Base-by-base conservation (phyloP, 1,140 invertebrate species). In the Xylocopa sonorina region DNA sequence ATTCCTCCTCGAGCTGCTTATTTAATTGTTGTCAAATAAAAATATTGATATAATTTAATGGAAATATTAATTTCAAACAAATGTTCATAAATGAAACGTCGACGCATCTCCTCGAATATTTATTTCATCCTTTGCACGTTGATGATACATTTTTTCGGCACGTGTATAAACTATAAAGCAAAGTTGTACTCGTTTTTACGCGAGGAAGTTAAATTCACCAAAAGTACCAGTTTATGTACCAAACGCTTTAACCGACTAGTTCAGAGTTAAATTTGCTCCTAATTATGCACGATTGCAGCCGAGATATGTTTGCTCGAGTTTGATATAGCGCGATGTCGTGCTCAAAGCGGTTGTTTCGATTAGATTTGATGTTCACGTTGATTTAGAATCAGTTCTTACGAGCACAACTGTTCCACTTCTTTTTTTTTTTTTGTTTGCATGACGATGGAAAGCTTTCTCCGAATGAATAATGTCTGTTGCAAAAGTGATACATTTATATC, bases 361-460 rank as follows among this genome's bases (percentile, higher is more conserved):
- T 64, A 64, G 27, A 64, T 64, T 64, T 46, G 43, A 64, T 27
- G 16, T 64, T 64, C 21, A 1, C 34, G 32, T 60, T 38, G 32
- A 38, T 38, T 38, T 38, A 38, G 9, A 38, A 38, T 38, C n/a
- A n/a, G n/a, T n/a, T n/a, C n/a, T n/a, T n/a, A n/a, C n/a, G n/a
- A n/a, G n/a, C n/a, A n/a, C n/a, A n/a, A n/a, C n/a, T n/a, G n/a
- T n/a, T n/a, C n/a, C 2, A 1, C 2, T 46, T 18, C 14, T 14
- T 16, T 2, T 14, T 48, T 14, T 48, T 55, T 55, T 5, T 29
- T 27, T 12, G 16, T 16, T 32, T 18, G 2, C 18, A 10, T 58
- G 5, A 21, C n/a, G n/a, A n/a, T n/a, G n/a, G n/a, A n/a, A n/a
- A n/a, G n/a, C n/a, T n/a, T n/a, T n/a, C n/a, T n/a, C n/a, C n/a